Evolutionary conservation across 2,888 invertebrate species (phyloP).

Genomic region (Stegana nigrithorax): DNA sequence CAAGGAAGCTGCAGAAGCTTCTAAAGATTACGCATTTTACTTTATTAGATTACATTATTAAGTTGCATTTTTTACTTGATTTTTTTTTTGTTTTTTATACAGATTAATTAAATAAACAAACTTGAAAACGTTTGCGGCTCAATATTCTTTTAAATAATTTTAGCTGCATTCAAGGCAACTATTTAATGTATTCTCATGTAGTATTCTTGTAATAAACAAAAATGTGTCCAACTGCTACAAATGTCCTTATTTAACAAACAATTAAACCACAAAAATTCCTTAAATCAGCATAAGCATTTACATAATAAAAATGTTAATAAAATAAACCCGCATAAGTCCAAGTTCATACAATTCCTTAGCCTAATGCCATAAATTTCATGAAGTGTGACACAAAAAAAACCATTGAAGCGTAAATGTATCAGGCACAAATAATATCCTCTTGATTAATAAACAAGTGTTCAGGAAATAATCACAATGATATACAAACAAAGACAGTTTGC

Average conservation of each 20-base stretch:
- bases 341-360: conserved; percentile 39
- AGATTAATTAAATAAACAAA: not conserved
- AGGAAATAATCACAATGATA: conserved; percentile 1
- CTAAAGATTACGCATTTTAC: not conserved
- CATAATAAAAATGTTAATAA: too few relatives aligned
- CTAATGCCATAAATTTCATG: conserved; percentile 33
- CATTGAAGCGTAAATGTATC: conserved; percentile 34
- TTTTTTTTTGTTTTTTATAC: not conserved
- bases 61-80: too few relatives aligned
- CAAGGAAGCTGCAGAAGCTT: too few relatives aligned
- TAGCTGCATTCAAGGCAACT: too few relatives aligned
- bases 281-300: too few relatives aligned
- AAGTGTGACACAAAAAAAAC: conserved; percentile 27
- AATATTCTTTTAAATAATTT: not conserved
- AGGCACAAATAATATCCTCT: conserved; percentile 6
- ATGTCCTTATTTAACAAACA: too few relatives aligned
- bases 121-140: too few relatives aligned
- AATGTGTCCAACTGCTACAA: conserved; percentile 19
- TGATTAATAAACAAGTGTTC: conserved; percentile 33
- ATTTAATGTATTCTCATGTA: too few relatives aligned
- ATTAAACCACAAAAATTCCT: conserved; percentile 14
- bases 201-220: conserved; percentile 5
- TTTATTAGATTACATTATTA: not conserved
- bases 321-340: too few relatives aligned
- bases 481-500: too few relatives aligned